Conservation (phyloP, 2,797 vertebrate genomes). For the Notolabrus celidotus region DNA sequence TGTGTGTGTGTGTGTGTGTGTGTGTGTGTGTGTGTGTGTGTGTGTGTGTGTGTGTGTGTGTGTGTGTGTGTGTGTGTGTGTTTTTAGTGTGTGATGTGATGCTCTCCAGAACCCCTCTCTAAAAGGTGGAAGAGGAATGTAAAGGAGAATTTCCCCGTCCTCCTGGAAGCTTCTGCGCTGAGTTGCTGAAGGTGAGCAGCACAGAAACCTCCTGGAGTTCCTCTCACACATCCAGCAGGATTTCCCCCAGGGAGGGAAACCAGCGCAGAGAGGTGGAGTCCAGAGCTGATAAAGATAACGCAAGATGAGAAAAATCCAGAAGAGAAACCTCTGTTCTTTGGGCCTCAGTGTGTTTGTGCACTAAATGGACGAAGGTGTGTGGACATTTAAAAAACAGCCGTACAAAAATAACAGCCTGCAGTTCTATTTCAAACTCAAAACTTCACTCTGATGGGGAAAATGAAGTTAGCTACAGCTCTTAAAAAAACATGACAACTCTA, state of each 20-base stretch:
- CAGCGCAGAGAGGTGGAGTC: conserved; percentile 1
- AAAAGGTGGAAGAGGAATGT: conserved; percentile 66
- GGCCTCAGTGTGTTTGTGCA: neutral
- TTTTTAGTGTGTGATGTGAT: conserved; percentile 61
- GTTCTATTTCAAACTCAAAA: neutral
- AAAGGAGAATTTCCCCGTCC: conserved; percentile 72
- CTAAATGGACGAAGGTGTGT: neutral
- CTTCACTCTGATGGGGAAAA: too few species aligned
- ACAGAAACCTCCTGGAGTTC: conserved; percentile 44
- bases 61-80: neutral
- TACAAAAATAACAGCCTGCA: too few species aligned
- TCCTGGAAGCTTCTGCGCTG: conserved; percentile 64
- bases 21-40: conserved; percentile 21
- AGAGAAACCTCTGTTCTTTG: neutral
- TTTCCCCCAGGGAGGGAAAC: conserved; percentile 8
- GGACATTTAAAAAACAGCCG: too few species aligned
- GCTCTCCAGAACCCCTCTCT: conserved; percentile 65
- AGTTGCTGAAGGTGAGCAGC: conserved; percentile 34
- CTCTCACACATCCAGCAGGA: neutral
- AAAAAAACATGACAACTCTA: too few species aligned
- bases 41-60: conserved; percentile 5
- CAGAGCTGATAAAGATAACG: conserved; percentile 29
- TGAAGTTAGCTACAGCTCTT: too few species aligned
- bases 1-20: conserved; percentile 29
- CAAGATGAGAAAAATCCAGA: neutral